A percentile compares a stretch with the other conserved stretches of the same genome.
Evolutionary conservation across 92 coral and sea anemone species (phyloP).

Genomic region (Heteractis magnifica): DNA sequence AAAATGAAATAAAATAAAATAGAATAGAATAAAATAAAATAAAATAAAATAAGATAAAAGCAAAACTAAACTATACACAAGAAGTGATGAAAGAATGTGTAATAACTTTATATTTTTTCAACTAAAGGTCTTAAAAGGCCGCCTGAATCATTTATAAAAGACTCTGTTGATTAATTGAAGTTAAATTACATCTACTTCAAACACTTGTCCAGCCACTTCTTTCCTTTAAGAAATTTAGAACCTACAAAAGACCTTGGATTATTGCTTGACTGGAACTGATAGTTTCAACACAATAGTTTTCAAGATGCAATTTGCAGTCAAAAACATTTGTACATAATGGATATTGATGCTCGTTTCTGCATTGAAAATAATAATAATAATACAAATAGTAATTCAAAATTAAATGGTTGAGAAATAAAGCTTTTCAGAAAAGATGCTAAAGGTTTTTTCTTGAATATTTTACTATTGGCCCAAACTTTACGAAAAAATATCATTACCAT

Average conservation of each 20-base stretch:
- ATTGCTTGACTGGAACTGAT: neutral
- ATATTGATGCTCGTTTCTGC: no score
- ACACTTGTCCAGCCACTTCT: constrained; percentile 1
- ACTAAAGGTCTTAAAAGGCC: neutral
- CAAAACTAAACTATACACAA: no score
- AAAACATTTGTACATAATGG: neutral
- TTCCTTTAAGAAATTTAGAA: neutral
- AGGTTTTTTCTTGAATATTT: no score
- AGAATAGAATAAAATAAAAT: neutral
- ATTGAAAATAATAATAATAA: no score
- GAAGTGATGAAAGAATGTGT: no score
- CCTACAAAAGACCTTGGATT: neutral
- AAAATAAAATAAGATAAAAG: no score
- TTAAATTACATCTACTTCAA: constrained; percentile 8
- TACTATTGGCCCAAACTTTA: no score
- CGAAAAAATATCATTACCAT: no score
- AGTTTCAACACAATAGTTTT: no score
- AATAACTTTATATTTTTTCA: neutral
- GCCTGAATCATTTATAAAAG: neutral
- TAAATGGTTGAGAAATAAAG: no score
- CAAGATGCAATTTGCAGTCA: neutral
- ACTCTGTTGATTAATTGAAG: constrained; percentile 4
- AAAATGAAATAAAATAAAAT: neutral
- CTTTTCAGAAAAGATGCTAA: no score
- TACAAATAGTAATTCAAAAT: no score